Evolutionary conservation across 2,113 vertebrate genomes (phyloP).

Genomic region (Xiphophorus hellerii): DNA sequence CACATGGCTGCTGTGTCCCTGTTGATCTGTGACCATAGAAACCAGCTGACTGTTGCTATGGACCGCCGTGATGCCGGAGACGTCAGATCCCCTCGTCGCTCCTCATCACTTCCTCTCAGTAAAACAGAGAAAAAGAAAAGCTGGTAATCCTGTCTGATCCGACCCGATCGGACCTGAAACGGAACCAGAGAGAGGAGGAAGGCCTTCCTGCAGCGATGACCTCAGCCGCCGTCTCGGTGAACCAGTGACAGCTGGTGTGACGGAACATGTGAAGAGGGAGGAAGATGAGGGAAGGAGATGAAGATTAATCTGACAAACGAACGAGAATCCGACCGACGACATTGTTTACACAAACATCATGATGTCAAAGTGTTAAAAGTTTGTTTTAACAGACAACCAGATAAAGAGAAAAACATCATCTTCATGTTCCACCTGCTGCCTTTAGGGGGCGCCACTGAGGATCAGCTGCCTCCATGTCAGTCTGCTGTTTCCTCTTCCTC

Average conservation of each 20-base stretch:
- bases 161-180: slow-evolving; percentile 16
- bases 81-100: slow-evolving; percentile 6
- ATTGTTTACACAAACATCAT: not conserved
- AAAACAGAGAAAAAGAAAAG: not conserved
- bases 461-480: not conserved
- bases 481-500: not conserved
- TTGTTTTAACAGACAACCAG: not conserved
- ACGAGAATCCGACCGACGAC: not conserved
- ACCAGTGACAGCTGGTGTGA: slow-evolving; percentile 71
- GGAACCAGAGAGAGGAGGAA: not conserved
- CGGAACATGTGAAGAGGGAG: slow-evolving; percentile 36
- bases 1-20: slow-evolving; percentile 27
- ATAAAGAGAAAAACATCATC: not conserved
- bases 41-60: slow-evolving; percentile 65
- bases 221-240: slow-evolving; percentile 63
- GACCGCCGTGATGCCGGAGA: slow-evolving; percentile 39
- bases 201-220: slow-evolving; percentile 65
- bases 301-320: slow-evolving; percentile 11
- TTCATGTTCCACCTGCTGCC: not conserved
- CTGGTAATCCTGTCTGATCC: not conserved
- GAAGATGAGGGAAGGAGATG: not conserved
- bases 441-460: not conserved
- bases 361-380: not conserved
- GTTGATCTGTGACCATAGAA: slow-evolving; percentile 71
- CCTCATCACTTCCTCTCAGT: not conserved